Evolutionary conservation across 1,140 invertebrate genomes (phyloP).

Genomic region (Bombus soroeensis): DNA sequence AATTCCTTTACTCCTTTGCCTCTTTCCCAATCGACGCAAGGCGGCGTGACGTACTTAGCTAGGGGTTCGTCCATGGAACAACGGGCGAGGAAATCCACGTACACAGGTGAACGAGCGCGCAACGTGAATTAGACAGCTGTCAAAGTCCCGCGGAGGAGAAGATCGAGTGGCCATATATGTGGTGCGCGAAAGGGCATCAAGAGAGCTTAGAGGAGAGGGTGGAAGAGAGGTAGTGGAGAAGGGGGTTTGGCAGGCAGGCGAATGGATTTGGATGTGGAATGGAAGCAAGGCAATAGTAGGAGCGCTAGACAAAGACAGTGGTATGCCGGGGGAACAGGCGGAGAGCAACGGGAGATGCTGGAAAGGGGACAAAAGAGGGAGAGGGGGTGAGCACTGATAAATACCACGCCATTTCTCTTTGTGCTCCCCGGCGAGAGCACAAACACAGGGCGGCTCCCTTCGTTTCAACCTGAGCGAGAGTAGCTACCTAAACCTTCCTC

Average conservation of each 20-base stretch:
- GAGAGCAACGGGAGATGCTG: slow-evolving; percentile 53
- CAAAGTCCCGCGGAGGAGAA: slow-evolving; percentile 70
- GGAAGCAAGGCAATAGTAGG: slow-evolving; percentile 62
- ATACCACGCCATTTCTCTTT: slow-evolving; percentile 77
- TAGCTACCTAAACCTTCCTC: slow-evolving; percentile 73
- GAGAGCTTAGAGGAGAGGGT: slow-evolving; percentile 64
- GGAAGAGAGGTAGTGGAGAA: not conserved
- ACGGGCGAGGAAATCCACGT: slow-evolving; percentile 57
- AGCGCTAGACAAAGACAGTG: slow-evolving; percentile 57
- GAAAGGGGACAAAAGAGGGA: slow-evolving; percentile 65
- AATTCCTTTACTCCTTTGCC: not conserved
- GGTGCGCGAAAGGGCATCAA: slow-evolving; percentile 71
- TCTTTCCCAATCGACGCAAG: not conserved
- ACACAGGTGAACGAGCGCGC: slow-evolving; percentile 63
- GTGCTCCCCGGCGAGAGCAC: slow-evolving; percentile 80
- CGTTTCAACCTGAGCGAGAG: slow-evolving; percentile 68
- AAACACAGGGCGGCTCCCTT: slow-evolving; percentile 78
- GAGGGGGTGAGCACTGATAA: slow-evolving; percentile 80
- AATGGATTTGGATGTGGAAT: slow-evolving; percentile 72
- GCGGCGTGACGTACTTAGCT: not conserved
- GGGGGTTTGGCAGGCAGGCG: slow-evolving; percentile 64
- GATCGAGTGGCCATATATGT: slow-evolving; percentile 72
- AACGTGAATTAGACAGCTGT: slow-evolving; percentile 74
- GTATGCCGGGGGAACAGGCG: not conserved
- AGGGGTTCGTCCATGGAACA: slow-evolving; percentile 1